A percentile compares a stretch with the other conserved stretches of the same genome.
phyloP scores from a whole-genome alignment of 1,140 invertebrate species.

The Trichogramma pretiosum region DNA sequence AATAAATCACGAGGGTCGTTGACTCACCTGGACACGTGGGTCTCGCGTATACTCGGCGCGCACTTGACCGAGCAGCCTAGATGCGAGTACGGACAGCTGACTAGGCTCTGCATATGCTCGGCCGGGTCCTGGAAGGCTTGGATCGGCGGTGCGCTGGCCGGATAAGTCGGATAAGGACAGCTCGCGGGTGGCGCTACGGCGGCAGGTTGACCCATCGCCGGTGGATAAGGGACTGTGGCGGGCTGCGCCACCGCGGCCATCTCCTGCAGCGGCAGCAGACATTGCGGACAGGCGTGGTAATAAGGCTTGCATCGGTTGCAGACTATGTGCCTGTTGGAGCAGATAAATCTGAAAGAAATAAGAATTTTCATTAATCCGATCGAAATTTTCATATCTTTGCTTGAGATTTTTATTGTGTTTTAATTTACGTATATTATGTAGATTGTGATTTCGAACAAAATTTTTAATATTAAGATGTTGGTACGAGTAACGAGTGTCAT shows the following conservation, averaged over 20 bases:
- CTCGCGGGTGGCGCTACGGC: not conserved
- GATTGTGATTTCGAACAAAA: not conserved
- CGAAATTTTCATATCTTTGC: not conserved
- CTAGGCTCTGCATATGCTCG: conserved; percentile 19
- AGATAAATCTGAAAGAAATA: conserved; percentile 18
- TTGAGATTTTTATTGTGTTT: not conserved
- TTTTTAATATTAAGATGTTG: too few species aligned
- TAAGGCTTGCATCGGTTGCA: conserved; percentile 36
- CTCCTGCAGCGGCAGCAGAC: conserved; percentile 17
- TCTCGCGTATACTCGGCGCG: conserved; percentile 22
- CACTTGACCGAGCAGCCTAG: conserved; percentile 34
- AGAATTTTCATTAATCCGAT: not conserved
- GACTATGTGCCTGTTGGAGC: conserved; percentile 27
- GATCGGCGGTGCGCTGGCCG: conserved; percentile 25
- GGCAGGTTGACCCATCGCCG: not conserved
- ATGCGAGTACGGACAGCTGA: conserved; percentile 27
- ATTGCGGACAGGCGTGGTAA: conserved; percentile 32
- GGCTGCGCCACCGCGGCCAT: conserved; percentile 5
- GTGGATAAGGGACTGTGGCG: conserved; percentile 19
- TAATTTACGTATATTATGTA: not conserved
- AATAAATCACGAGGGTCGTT: not conserved
- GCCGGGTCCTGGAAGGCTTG: conserved; percentile 17
- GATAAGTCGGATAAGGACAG: too few species aligned
- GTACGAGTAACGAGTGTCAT: not conserved
- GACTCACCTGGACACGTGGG: conserved; percentile 34